Evolutionary conservation across 2,888 invertebrate genomes (phyloP), one percentile per base, ranked within the genome.

Genomic region (Hyposoter didymator): DNA sequence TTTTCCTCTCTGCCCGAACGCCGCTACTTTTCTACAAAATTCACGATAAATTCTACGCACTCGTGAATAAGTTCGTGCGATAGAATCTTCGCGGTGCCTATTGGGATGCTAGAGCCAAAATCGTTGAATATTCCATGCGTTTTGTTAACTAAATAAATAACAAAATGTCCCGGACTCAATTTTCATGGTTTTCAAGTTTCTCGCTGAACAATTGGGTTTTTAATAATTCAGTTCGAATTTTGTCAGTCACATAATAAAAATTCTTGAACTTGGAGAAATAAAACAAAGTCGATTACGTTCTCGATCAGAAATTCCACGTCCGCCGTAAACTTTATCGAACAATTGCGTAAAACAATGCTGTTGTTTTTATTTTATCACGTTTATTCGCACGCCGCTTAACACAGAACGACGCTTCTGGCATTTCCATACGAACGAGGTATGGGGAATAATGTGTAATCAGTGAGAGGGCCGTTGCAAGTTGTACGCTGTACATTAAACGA

Each of bases 311-410:
- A 32, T 32, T 39, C 39, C 39, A 39, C 8, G 39, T 39, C 39
- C 8, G 10, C n/a, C 19, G 32, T 32, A 32, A 62, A 14, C 22
- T 14, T 62, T 19, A 52, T 19, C n/a, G 7, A 52, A 43, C 45
- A 28, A 69, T 28, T 17, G 47, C 45, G 43, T 39, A 14, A 14
- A 59, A 78, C 55, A 67, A 66, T 19, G n/a, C 39, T 45, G 47
- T 35, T 49, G 72, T 74, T 80, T 22, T 22, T 14, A 43, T 75
- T 70, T 84, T 84, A 75, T 80, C 84, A 80, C 76, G 45, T 19
- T 72, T 49, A 76, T 84, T 84, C 80, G 47, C 80, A 47, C 59
- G 19, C 12, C 12, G n/a, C 10, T n/a, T 0, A 35, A 35, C 39
- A 19, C 39, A 64, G 19, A 43, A 19, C 8, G 73, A 28, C 67